Percentiles rank a stretch among this genome's conserved stretches.
Conservation (phyloP, 2,888 invertebrate genomes). For the Drosophila demipolita region DNA sequence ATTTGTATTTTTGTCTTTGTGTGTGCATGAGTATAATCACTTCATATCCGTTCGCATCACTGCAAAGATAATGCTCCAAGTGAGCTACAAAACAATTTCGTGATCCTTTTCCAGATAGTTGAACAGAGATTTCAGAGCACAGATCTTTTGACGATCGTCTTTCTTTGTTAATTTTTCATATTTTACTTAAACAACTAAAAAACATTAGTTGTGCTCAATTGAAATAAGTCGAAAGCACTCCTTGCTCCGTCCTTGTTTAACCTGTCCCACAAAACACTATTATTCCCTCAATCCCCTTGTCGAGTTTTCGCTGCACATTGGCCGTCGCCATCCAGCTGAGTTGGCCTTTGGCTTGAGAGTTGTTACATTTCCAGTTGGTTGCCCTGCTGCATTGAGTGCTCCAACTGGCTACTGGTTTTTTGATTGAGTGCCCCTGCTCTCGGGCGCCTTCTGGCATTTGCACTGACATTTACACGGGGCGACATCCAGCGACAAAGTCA, state of each 20-base stretch:
- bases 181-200: background rate
- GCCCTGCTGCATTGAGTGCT: constrained; percentile 45
- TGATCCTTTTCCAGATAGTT: constrained; percentile 2
- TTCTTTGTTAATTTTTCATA: background rate
- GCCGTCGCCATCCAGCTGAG: constrained; percentile 59
- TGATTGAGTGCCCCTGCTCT: constrained; percentile 54
- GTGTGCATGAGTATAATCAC: constrained; percentile 45
- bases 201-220: background rate
- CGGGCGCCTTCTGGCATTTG: constrained; percentile 62
- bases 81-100: background rate
- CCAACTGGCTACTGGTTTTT: constrained; percentile 64
- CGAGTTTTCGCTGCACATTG: constrained; percentile 14
- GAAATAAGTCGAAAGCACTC: background rate
- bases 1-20: constrained; percentile 1
- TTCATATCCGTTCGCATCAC: constrained; percentile 58
- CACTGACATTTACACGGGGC: constrained; percentile 73
- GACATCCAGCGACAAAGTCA: constrained; percentile 68
- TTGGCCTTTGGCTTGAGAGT: constrained; percentile 67
- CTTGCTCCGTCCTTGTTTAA: background rate
- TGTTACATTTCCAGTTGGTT: constrained; percentile 73
- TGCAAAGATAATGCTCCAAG: constrained; percentile 6
- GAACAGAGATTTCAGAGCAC: background rate
- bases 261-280: background rate
- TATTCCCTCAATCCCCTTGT: background rate
- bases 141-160: background rate